Conservation (phyloP, 2,888 invertebrate species). For the Apantesis nais region DNA sequence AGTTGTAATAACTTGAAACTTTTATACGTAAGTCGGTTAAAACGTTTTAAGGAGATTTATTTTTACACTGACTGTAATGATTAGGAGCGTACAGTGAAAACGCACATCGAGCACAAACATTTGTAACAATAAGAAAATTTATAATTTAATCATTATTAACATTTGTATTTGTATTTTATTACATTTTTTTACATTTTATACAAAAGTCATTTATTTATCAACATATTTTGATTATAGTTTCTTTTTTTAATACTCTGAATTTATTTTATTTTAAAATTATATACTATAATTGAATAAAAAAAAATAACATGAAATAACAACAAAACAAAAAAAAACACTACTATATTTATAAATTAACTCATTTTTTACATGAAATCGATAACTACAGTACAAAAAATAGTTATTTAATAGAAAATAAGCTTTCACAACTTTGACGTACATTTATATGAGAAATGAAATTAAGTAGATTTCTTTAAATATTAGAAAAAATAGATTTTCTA, state of each 20-base stretch:
- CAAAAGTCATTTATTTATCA: background rate
- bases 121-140: conserved; percentile 26
- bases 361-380: conserved; percentile 28
- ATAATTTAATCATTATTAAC: conserved; percentile 19
- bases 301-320: conserved; percentile 20
- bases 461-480: background rate
- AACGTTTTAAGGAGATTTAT: conserved; percentile 69
- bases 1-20: conserved; percentile 59
- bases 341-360: conserved; percentile 31
- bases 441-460: background rate
- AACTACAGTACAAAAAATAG: conserved; percentile 62
- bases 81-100: conserved; percentile 54
- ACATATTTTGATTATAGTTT: conserved; percentile 10
- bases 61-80: conserved; percentile 73
- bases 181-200: background rate
- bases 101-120: conserved; percentile 70
- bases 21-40: conserved; percentile 75
- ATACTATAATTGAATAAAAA: conserved; percentile 40
- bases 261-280: conserved; percentile 49
- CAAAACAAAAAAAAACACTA: conserved; percentile 5
- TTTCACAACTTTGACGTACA: conserved; percentile 32
- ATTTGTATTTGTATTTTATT: conserved; percentile 9
- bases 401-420: conserved; percentile 55
- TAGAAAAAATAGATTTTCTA: background rate
- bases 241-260: conserved; percentile 49